Percentiles rank a stretch among this genome's conserved stretches.
Evolutionary conservation across 2,888 invertebrate genomes (phyloP).

Genomic region (Cremastobaeus sp.): DNA sequence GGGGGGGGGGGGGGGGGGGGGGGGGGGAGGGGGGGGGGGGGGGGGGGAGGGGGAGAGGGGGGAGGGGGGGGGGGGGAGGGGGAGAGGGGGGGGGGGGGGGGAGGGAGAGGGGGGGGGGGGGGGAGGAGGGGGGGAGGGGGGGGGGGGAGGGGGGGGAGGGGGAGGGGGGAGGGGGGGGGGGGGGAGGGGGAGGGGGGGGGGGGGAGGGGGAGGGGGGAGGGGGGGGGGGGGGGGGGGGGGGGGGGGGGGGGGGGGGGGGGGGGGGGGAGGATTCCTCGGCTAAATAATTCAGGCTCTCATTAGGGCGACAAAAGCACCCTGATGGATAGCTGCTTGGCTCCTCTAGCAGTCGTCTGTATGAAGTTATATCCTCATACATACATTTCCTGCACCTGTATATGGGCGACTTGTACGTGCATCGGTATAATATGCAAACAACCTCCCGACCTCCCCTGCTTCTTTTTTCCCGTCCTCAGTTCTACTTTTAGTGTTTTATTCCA

Average conservation of each 20-base stretch:
- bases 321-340: constrained; percentile 77
- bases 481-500: constrained; percentile 76
- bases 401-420: constrained; percentile 40
- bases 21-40: too few species aligned
- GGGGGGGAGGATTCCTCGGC: constrained; percentile 66
- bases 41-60: too few species aligned
- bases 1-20: too few species aligned
- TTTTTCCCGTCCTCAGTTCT: constrained; percentile 30
- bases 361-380: constrained; percentile 53
- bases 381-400: constrained; percentile 57
- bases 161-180: too few species aligned
- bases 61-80: too few species aligned
- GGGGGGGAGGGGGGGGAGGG: too few species aligned
- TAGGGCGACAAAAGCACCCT: constrained; percentile 79
- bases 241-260: constrained; percentile 2
- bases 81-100: too few species aligned
- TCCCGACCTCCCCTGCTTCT: background rate
- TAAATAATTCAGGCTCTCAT: constrained; percentile 78
- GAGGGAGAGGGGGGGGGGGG: too few species aligned
- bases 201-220: too few species aligned
- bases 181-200: too few species aligned
- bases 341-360: constrained; percentile 59
- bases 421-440: constrained; percentile 62
- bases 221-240: background rate
- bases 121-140: too few species aligned